Percentiles rank a stretch among this genome's conserved stretches.
phyloP scores from a whole-genome alignment of 2,888 invertebrate species.

The Chloromyia formosa region DNA sequence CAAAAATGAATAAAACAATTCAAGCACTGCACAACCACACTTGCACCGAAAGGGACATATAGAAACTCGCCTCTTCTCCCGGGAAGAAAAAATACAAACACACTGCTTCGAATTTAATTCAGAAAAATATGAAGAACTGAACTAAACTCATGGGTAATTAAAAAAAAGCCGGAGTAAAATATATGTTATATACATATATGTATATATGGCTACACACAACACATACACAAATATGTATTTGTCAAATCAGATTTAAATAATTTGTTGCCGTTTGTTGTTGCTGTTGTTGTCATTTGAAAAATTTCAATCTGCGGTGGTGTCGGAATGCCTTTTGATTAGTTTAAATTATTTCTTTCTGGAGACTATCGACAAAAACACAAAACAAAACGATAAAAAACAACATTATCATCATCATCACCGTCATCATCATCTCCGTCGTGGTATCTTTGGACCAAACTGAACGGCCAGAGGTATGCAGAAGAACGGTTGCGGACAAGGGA shows the following conservation, averaged over 20 bases:
- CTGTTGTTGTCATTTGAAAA: neutral
- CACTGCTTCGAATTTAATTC: neutral
- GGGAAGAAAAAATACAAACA: neutral
- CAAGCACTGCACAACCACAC: conserved; percentile 15
- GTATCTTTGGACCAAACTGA: conserved; percentile 22
- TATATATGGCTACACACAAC: neutral
- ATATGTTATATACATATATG: neutral
- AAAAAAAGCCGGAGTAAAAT: no score
- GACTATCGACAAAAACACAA: conserved; percentile 6
- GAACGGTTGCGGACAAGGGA: neutral
- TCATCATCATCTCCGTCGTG: neutral
- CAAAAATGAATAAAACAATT: conserved; percentile 19
- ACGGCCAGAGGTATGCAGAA: conserved; percentile 8
- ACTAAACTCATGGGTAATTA: conserved; percentile 7
- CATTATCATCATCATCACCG: conserved; percentile 28
- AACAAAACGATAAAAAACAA: conserved; percentile 12
- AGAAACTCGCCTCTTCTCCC: neutral
- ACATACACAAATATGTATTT: neutral
- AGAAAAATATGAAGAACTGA: neutral
- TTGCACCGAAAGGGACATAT: neutral
- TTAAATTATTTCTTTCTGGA: neutral
- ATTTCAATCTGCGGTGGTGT: conserved; percentile 18
- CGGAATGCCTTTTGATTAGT: conserved; percentile 30
- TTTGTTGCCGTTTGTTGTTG: no score
- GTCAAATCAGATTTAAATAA: neutral